phyloP scores from a whole-genome alignment of 2,797 vertebrate species.

The Sparidentex hasta region DNA sequence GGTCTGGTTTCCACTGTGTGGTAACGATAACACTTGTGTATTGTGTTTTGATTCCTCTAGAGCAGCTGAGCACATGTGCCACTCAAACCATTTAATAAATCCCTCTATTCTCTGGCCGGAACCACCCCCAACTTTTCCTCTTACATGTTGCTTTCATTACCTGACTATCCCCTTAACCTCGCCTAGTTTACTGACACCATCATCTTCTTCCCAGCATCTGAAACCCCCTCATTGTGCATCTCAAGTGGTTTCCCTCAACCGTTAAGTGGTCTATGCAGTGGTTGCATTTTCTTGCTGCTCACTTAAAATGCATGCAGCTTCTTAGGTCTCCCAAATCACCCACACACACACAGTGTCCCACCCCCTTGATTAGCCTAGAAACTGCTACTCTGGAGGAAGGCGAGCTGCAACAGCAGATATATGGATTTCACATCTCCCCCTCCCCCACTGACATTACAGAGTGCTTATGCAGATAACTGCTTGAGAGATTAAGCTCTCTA shows the following conservation, averaged over 20 bases:
- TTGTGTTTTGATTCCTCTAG: constrained; percentile 51
- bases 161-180: neutral
- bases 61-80: constrained; percentile 30
- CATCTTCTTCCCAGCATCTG: constrained; percentile 11
- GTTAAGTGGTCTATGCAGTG: constrained; percentile 12
- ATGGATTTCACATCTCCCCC: constrained; percentile 62
- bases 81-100: constrained; percentile 30
- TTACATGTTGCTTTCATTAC: neutral
- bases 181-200: neutral
- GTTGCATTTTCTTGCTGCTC: constrained; percentile 22
- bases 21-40: constrained; percentile 47
- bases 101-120: neutral
- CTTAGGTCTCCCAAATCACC: neutral
- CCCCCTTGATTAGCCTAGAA: constrained; percentile 53
- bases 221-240: neutral
- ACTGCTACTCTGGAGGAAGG: constrained; percentile 21
- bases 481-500: constrained; percentile 69
- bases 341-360: neutral
- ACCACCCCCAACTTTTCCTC: neutral
- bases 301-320: constrained; percentile 39
- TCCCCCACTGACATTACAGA: constrained; percentile 55
- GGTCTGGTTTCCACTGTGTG: constrained; percentile 33
- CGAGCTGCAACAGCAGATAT: constrained; percentile 57
- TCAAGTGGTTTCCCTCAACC: neutral
- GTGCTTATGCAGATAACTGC: constrained; percentile 72